phyloP scores from a whole-genome alignment of 2,888 invertebrate species.

The Dynastes hyllus region DNA sequence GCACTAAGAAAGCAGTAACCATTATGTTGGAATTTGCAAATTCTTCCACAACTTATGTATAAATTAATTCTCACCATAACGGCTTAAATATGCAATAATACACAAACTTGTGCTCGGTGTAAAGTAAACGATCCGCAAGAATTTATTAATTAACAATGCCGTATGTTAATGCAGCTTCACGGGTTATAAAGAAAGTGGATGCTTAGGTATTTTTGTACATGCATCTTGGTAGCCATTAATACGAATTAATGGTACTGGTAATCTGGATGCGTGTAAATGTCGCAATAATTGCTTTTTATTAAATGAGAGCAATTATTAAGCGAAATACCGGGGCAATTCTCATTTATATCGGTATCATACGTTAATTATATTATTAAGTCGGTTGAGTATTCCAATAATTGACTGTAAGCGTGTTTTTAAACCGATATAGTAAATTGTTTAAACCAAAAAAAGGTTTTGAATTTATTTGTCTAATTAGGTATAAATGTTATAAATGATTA shows the following conservation, averaged over 20 bases:
- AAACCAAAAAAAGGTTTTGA: neutral
- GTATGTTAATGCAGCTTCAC: constrained; percentile 12
- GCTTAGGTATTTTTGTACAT: constrained; percentile 38
- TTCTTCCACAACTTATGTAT: neutral
- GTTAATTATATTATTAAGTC: constrained; percentile 39
- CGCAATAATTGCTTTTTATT: constrained; percentile 45
- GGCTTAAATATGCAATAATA: neutral
- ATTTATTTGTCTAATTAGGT: constrained; percentile 4
- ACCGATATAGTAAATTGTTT: neutral
- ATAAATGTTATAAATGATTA: neutral
- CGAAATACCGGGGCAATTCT: constrained; percentile 13
- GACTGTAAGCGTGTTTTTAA: neutral
- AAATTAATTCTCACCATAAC: constrained; percentile 19
- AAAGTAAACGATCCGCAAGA: constrained; percentile 28
- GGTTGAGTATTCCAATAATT: constrained; percentile 10
- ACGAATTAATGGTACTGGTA: constrained; percentile 36
- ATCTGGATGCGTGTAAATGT: constrained; percentile 44
- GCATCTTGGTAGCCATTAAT: constrained; percentile 38
- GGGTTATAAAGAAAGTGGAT: constrained; percentile 25
- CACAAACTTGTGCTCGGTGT: neutral
- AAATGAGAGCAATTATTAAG: constrained; percentile 39
- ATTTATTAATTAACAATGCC: constrained; percentile 37
- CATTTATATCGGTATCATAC: constrained; percentile 38
- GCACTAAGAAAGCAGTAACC: no score
- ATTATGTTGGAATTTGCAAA: neutral